Conservation (phyloP, 2,797 vertebrate genomes). For the Acanthurus leucopareius region DNA sequence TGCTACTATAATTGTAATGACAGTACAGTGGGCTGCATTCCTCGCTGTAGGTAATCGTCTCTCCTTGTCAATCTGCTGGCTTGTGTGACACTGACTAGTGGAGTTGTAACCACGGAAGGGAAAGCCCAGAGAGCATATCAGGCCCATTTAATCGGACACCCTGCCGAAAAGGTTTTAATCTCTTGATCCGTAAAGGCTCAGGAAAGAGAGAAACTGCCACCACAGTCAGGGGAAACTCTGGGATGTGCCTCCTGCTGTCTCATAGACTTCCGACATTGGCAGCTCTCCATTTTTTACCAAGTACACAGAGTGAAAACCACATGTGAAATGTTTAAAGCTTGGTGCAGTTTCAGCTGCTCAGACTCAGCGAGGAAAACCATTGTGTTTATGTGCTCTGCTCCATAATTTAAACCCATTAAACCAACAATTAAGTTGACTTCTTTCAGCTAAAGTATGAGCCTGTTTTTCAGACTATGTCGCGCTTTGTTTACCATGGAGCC, state of each 20-base stretch:
- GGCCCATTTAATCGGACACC: constrained; percentile 76
- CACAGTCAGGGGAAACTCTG: constrained; percentile 51
- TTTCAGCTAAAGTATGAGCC: not conserved
- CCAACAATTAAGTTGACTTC: not conserved
- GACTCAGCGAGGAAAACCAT: constrained; percentile 1
- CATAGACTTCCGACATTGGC: constrained; percentile 15
- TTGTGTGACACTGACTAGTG: constrained; percentile 30
- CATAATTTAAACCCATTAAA: constrained; percentile 35
- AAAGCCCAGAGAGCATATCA: constrained; percentile 72
- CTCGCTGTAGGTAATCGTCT: constrained; percentile 19
- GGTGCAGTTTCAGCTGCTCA: not conserved
- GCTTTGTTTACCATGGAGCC: not conserved
- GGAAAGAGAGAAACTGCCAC: constrained; percentile 73
- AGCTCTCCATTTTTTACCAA: constrained; percentile 33
- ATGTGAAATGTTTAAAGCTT: constrained; percentile 20
- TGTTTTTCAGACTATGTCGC: not conserved
- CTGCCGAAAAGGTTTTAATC: constrained; percentile 79
- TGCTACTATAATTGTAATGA: not conserved
- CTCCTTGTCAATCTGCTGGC: constrained; percentile 1
- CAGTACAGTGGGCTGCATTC: not conserved
- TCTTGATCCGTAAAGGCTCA: constrained; percentile 78
- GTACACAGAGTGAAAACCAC: constrained; percentile 44
- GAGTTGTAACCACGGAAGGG: constrained; percentile 43
- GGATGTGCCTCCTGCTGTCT: constrained; percentile 34
- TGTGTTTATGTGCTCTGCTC: constrained; percentile 3